Evolutionary conservation across 2,888 invertebrate genomes (phyloP).

Genomic region (Steinernema carpocapsae): DNA sequence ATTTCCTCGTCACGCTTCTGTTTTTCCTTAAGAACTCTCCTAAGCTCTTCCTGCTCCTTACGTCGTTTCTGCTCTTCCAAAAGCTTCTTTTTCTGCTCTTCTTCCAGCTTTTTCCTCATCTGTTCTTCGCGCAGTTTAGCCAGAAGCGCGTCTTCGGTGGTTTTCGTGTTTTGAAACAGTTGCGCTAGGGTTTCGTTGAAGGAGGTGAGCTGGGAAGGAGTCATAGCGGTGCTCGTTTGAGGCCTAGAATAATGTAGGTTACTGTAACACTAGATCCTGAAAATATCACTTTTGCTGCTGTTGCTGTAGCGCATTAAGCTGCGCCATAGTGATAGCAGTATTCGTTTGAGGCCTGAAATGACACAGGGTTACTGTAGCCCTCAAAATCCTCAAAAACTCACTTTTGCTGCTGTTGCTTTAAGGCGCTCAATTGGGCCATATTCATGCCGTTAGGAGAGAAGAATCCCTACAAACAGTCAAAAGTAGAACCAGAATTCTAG

Average conservation of each 20-base stretch:
- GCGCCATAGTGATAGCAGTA: neutral
- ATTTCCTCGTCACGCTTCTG: conserved; percentile 7
- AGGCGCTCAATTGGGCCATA: neutral
- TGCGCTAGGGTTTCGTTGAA: neutral
- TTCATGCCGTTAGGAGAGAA: neutral
- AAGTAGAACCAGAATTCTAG: no score
- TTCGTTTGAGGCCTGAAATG: no score
- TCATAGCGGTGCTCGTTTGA: neutral
- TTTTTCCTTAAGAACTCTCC: neutral
- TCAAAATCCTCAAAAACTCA: neutral
- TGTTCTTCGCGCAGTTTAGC: neutral
- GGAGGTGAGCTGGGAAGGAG: neutral
- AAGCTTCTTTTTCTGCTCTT: neutral
- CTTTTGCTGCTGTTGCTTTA: no score
- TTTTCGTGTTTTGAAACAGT: neutral
- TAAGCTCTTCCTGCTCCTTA: conserved; percentile 1
- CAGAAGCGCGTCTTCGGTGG: neutral
- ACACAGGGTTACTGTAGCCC: neutral
- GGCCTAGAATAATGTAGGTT: neutral
- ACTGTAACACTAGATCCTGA: no score
- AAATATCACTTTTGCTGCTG: neutral
- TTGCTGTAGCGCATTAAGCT: neutral
- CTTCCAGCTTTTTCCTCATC: neutral
- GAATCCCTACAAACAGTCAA: conserved; percentile 2
- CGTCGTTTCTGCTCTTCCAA: neutral